Conservation (phyloP, 2,113 vertebrate genomes). For the Phrynosoma platyrhinos region DNA sequence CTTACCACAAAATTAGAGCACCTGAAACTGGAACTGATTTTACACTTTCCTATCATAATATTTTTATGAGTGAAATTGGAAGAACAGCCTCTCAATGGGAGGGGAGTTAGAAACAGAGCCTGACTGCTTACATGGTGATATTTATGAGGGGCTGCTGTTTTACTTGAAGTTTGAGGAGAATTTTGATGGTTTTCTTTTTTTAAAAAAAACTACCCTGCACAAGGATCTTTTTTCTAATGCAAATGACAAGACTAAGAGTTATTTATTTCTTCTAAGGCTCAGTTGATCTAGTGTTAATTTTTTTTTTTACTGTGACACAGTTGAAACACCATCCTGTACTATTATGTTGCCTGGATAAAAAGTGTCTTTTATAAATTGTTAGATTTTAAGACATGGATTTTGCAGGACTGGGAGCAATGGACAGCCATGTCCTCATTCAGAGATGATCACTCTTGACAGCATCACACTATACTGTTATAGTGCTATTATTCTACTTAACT, state of each 20-base stretch:
- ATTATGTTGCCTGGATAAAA: not conserved
- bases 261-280: not conserved
- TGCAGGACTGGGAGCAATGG: not conserved
- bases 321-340: not conserved
- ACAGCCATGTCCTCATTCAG: no score
- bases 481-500: no score
- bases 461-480: no score
- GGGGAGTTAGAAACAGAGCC: slow-evolving; percentile 20
- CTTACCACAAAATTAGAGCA: slow-evolving; percentile 36
- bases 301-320: not conserved
- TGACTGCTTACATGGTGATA: slow-evolving; percentile 26
- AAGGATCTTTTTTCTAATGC: slow-evolving; percentile 44
- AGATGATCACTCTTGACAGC: no score
- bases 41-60: slow-evolving; percentile 47
- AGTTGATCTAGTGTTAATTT: not conserved
- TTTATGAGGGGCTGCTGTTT: slow-evolving; percentile 42
- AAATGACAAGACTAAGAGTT: not conserved
- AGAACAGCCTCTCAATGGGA: slow-evolving; percentile 34
- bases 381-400: not conserved
- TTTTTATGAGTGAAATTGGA: slow-evolving; percentile 63
- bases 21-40: slow-evolving; percentile 65
- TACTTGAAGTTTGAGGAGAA: slow-evolving; percentile 39
- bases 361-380: not conserved
- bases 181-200: slow-evolving; percentile 8
- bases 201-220: not conserved